Base-by-base conservation (phyloP, 2,888 invertebrate species). In the Diadromus collaris region DNA sequence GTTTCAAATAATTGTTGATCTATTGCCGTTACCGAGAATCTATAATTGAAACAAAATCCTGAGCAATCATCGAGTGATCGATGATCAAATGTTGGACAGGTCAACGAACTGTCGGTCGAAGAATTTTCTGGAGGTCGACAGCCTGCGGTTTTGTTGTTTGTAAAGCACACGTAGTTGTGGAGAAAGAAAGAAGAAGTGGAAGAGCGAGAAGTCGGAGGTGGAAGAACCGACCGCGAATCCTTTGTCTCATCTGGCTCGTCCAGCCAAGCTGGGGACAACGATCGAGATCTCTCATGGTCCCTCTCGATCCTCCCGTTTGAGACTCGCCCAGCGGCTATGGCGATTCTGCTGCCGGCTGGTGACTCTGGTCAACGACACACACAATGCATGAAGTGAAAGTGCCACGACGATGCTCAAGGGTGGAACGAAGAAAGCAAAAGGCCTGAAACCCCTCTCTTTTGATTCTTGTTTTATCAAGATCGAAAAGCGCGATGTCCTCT, bases 201-300 rank as follows among this genome's bases (percentile, higher is more conserved):
- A 73, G 60, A 34, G 24, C 7, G 6, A n/a, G 58, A 54, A 67
- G 54, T 32, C 27, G 34, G 27, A 21, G 16, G 51, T 48, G 41
- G 51, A 63, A 71, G 71, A 75, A 76, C 58, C 60, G 64, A 73
- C 69, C 65, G 60, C 63, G 68, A 76, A 79, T 79, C 81, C 81
- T 81, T 81, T 78, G 81, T 81, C 69, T 73, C 73, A 51, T 75
- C 64, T 70, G 73, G 78, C 78, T 78, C 64, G 72, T 61, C 34
- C 60, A 38, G 48, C 21, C 67, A 38, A 32, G 29, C 38, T 16
- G 34, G 38, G 76, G 16, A 65, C 46, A 65, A 44, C 46, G 68
- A 60, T 58, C 68, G 64, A 74, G 74, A 80, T 67, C 34, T 67
- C 44, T 67, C 44, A 27, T 21, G 41, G 38, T 34, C 16, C 58